Conservation (phyloP, 2,113 vertebrate genomes). For the Salvelinus alpinus region DNA sequence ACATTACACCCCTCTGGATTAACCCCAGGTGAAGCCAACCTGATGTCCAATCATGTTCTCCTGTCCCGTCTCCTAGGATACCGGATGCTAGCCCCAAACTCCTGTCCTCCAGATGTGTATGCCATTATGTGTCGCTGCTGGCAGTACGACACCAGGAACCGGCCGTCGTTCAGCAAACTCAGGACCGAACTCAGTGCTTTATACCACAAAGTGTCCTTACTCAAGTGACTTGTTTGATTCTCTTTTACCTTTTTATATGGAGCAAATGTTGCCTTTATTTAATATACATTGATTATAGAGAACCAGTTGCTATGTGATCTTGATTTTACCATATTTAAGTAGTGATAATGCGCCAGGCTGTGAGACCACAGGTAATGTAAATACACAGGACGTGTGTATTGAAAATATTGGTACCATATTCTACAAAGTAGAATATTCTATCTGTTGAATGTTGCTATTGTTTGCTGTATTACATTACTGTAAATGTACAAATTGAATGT, state of each 20-base stretch:
- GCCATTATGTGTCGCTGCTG: conserved; percentile 89
- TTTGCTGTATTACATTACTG: background rate
- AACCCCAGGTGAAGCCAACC: no score
- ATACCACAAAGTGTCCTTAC: conserved; percentile 67
- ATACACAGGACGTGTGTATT: background rate
- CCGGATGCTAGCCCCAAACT: conserved; percentile 79
- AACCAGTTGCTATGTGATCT: background rate
- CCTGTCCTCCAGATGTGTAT: conserved; percentile 84
- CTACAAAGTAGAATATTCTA: background rate
- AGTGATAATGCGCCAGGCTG: background rate
- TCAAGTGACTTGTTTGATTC: background rate
- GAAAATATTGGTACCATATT: background rate
- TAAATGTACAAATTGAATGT: background rate
- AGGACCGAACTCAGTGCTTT: conserved; percentile 77
- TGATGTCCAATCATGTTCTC: background rate
- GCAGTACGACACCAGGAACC: conserved; percentile 82
- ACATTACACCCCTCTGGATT: no score
- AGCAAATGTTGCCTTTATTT: background rate
- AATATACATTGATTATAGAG: background rate
- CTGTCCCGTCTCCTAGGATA: conserved; percentile 73
- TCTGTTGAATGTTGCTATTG: background rate
- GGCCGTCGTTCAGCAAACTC: conserved; percentile 82
- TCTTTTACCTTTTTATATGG: background rate
- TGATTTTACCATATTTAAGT: background rate
- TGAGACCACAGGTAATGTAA: background rate